Percentiles rank a stretch among this genome's conserved stretches.
phyloP scores from a whole-genome alignment of 2,113 vertebrate species.

The Damaliscus lunatus region DNA sequence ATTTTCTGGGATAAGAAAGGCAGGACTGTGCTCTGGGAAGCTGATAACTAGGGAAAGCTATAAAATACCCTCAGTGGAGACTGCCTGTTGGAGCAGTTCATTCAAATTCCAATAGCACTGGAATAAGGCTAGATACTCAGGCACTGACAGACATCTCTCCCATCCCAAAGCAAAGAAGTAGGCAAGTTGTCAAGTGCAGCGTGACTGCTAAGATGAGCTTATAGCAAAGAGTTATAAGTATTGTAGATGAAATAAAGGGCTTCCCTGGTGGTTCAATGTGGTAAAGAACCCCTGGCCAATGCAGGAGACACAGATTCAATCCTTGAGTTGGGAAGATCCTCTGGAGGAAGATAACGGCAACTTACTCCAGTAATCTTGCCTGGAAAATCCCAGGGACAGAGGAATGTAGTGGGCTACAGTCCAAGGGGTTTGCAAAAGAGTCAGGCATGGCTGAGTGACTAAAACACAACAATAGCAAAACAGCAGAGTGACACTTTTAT shows the following conservation, averaged over 20 bases:
- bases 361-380: background rate
- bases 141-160: background rate
- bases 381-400: background rate
- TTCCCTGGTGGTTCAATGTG: background rate
- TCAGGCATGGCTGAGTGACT: background rate
- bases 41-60: background rate
- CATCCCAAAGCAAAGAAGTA: background rate
- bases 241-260: background rate
- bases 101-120: background rate
- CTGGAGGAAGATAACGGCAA: background rate
- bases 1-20: background rate
- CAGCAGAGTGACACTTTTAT: background rate
- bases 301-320: background rate
- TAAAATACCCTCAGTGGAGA: background rate
- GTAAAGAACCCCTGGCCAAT: background rate
- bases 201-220: background rate
- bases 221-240: background rate
- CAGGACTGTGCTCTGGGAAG: background rate
- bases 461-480: background rate
- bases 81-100: background rate
- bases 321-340: background rate
- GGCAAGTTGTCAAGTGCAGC: background rate
- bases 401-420: background rate
- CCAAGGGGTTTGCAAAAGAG: background rate
- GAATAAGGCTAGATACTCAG: background rate